Evolutionary conservation across 2,113 vertebrate species (phyloP), one percentile per base, ranked within the genome.

Genomic region (Oreocharis arfaki): DNA sequence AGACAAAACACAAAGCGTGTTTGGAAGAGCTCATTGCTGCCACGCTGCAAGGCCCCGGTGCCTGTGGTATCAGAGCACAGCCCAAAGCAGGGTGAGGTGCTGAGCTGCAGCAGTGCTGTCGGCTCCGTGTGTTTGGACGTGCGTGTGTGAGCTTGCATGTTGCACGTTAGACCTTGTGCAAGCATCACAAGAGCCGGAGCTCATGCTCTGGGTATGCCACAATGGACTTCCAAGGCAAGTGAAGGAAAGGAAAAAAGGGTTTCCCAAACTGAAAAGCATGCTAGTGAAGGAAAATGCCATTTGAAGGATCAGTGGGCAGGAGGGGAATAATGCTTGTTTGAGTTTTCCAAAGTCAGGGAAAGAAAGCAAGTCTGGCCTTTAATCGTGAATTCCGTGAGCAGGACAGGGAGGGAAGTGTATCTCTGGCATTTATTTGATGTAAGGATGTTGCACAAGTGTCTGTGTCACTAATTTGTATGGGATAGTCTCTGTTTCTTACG

Each of bases 1-100:
- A 96, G 93, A 89, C 67, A 60, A 92, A 94, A 91, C 67, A 79
- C 70, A 83, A 77, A 77, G 79, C 39, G 20, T 57, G 65, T 84
- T 91, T 60, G 74, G 77, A 92, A 9, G 67, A 71, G 83, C 80
- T 91, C 3, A 0, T 71, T 87, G 76, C 73, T 93, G 92, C 75
- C 75, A 4, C 0, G 5, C 57, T 63, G 55, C 73, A 88, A 60
- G 74, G 77, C 73, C 60, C 20, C 0, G 3, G 8, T 94, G 75
- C 35, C 71, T 46, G 50, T 24, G 56, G 37, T 44, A 8, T 87
- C 61, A 91, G 91, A 89, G 87, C 47, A 35, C 15, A 75, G 87
- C 87, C 87, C 75, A 92, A 4, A 90, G 95, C 76, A 52, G 84
- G 37, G 41, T 26, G 84, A 67, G 60, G 33, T 46, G 67, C 70